Evolutionary conservation across 2,888 invertebrate genomes (phyloP), one percentile per base, ranked within the genome.

Genomic region (Buathra laborator): DNA sequence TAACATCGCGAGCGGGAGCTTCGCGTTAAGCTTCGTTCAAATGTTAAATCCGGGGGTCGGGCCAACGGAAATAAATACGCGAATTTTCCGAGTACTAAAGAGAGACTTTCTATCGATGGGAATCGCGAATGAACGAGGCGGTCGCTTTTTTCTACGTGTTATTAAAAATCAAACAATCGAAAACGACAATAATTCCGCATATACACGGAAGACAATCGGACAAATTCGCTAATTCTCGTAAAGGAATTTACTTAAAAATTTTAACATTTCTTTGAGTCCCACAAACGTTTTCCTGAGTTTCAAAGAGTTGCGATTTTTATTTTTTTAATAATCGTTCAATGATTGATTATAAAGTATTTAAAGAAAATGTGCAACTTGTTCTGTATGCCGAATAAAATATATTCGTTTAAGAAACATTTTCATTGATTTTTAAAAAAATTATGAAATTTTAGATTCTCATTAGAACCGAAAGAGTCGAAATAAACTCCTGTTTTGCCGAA

Each of bases 51-150:
- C 77, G 84, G 87, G 80, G 84, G 82, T 77, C 53, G 67, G 79
- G 85, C 87, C 87, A 91, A 88, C 68, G 81, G 87, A 88, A 89
- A 88, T 87, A 89, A 71, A 86, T 85, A 76, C 84, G 76, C 32
- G 84, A 71, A 75, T 68, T 78, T 67, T 70, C n/a, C 67, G 67
- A 62, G 51, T 46, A 44, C 74, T 53, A 66, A 68, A 80, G 66
- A 24, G 48, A 32, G 71, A 19, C 53, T 53, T 9, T 19, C 53
- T 53, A 19, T 24, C 24, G 56, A 56, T 12, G 24, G 10, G 19
- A 10, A 12, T 56, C 24, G 3, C 19, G 56, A 19, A 19, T 19
- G 19, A 9, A 53, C 53, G 53, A 19, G 19, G 3, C 19, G 53
- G 56, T 19, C 19, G 19, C 7, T 37, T 56, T 24, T 56, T 24